phyloP scores from a whole-genome alignment of 2,113 vertebrate genomes.

The Tauraco erythrolophus region DNA sequence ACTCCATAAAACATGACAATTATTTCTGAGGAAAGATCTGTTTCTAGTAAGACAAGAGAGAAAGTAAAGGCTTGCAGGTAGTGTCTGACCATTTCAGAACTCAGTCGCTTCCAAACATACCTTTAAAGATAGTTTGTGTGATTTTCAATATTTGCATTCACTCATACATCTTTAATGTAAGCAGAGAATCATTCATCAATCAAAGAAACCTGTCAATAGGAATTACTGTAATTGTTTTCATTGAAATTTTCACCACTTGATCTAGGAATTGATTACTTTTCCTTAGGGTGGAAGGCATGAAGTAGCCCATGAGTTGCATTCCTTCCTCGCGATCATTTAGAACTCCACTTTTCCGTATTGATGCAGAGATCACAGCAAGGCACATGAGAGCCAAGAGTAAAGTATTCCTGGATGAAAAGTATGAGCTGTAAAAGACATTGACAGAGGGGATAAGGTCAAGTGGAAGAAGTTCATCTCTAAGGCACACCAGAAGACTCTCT shows the following conservation, averaged over 20 bases:
- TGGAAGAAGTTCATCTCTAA: background rate
- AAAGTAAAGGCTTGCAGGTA: background rate
- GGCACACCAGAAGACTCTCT: background rate
- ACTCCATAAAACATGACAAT: background rate
- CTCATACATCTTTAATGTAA: background rate
- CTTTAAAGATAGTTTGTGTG: background rate
- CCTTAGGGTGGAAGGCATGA: background rate
- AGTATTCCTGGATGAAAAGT: background rate
- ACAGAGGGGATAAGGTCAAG: background rate
- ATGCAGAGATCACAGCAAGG: background rate
- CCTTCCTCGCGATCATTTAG: background rate
- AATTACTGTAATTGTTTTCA: background rate
- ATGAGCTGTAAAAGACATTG: background rate
- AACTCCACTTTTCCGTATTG: background rate
- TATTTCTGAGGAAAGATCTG: background rate
- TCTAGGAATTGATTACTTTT: background rate
- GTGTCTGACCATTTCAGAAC: background rate
- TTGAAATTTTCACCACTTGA: background rate
- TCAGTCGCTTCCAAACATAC: background rate
- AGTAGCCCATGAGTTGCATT: background rate
- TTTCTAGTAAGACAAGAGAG: background rate
- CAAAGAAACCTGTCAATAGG: background rate
- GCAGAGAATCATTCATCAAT: rapidly evolving
- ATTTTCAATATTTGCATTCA: background rate
- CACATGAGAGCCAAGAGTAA: background rate